Percentiles rank a stretch among this genome's conserved stretches.
Conservation (phyloP, 2,888 invertebrate genomes). For the Hololepta plana region DNA sequence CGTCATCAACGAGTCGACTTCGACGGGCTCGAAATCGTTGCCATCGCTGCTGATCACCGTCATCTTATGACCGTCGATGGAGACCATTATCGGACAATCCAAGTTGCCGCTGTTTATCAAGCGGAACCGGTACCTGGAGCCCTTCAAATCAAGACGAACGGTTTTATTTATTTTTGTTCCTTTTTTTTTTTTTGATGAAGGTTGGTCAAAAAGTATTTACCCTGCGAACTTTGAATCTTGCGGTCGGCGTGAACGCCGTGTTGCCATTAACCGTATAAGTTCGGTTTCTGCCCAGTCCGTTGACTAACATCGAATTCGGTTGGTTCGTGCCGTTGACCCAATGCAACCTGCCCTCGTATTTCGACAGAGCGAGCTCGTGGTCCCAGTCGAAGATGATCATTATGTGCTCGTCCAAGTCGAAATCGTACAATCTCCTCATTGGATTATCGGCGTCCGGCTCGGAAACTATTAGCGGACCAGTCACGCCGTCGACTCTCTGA, state of each 20-base stretch:
- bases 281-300: neutral
- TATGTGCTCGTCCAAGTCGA: neutral
- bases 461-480: neutral
- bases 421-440: neutral
- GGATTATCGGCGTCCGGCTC: neutral
- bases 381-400: slow-evolving; percentile 2
- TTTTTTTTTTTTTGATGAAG: too few relatives aligned
- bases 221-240: too few relatives aligned
- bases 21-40: slow-evolving; percentile 9
- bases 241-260: too few relatives aligned
- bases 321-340: too few relatives aligned
- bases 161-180: too few relatives aligned
- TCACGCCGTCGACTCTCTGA: neutral
- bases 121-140: slow-evolving; percentile 8
- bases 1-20: slow-evolving; percentile 3
- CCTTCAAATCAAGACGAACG: slow-evolving; percentile 2
- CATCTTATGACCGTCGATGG: slow-evolving; percentile 8
- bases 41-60: slow-evolving; percentile 9
- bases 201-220: too few relatives aligned
- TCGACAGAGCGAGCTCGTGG: too few relatives aligned
- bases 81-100: slow-evolving; percentile 9
- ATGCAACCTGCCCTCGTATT: too few relatives aligned
- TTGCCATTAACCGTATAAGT: too few relatives aligned
- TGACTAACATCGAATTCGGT: slow-evolving; percentile 1
- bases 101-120: slow-evolving; percentile 9